phyloP scores from a whole-genome alignment of 2,888 invertebrate species.

The Tineola bisselliella region DNA sequence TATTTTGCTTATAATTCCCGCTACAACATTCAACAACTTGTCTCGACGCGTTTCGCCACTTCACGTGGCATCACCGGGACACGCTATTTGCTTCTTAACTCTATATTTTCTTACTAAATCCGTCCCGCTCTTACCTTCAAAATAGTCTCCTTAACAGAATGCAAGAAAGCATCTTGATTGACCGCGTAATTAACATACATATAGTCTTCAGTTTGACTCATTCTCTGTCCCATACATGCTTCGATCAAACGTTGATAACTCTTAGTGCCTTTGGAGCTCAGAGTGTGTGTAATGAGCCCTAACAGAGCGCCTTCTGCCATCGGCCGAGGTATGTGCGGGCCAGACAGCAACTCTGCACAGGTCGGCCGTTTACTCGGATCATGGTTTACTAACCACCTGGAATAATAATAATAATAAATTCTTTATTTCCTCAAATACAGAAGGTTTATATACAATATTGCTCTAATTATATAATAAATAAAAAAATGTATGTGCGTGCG shows the following conservation, averaged over 20 bases:
- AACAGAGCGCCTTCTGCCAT: constrained; percentile 88
- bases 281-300: constrained; percentile 82
- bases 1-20: too few species aligned
- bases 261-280: constrained; percentile 57
- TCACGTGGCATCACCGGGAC: too few species aligned
- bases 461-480: too few species aligned
- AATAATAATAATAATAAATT: too few species aligned
- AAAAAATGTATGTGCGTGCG: too few species aligned
- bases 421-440: too few species aligned
- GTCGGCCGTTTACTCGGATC: constrained; percentile 86
- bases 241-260: constrained; percentile 38
- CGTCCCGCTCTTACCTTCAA: constrained; percentile 35
- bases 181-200: constrained; percentile 71
- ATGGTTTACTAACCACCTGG: constrained; percentile 84
- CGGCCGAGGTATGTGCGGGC: constrained; percentile 85
- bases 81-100: too few species aligned
- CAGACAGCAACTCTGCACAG: constrained; percentile 83
- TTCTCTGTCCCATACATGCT: constrained; percentile 57
- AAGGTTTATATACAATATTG: too few species aligned
- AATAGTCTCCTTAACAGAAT: constrained; percentile 34
- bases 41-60: too few species aligned
- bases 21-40: too few species aligned
- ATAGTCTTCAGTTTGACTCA: constrained; percentile 76
- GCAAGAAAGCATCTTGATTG: constrained; percentile 27
- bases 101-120: too few species aligned